phyloP scores from a whole-genome alignment of 2,888 invertebrate species.

The Erynnis tages region DNA sequence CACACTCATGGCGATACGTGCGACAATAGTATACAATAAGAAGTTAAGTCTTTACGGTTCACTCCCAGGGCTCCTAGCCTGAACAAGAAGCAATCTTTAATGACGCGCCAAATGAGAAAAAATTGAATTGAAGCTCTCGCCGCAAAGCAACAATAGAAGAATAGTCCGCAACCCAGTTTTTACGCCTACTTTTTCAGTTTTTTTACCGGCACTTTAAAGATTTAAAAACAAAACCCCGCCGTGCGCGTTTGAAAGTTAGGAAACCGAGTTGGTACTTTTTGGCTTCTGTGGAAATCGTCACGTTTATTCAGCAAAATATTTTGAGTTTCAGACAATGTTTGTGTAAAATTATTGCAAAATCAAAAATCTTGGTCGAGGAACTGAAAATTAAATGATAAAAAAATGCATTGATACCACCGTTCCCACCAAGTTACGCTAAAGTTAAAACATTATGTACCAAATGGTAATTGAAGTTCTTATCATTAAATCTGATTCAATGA shows the following conservation, averaged over 20 bases:
- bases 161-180: constrained; percentile 23
- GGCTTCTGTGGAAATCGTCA: neutral
- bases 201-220: constrained; percentile 12
- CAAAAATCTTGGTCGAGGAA: too few relatives aligned
- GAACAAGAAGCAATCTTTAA: constrained; percentile 20
- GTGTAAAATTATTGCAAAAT: too few relatives aligned
- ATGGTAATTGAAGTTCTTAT: too few relatives aligned
- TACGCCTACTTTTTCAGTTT: constrained; percentile 8
- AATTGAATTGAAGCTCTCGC: constrained; percentile 19
- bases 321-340: neutral
- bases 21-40: too few relatives aligned
- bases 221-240: constrained; percentile 7
- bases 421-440: too few relatives aligned
- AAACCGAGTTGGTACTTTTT: neutral
- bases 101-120: constrained; percentile 21
- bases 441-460: too few relatives aligned
- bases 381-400: too few relatives aligned
- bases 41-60: neutral
- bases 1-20: too few relatives aligned
- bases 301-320: neutral
- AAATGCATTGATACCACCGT: too few relatives aligned
- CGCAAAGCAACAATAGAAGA: constrained; percentile 25
- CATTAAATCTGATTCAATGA: too few relatives aligned
- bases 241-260: neutral
- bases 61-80: neutral